A percentile compares a stretch with the other conserved stretches of the same genome.
Conservation (phyloP, 2,797 vertebrate genomes). For the Lutjanus argentimaculatus region DNA sequence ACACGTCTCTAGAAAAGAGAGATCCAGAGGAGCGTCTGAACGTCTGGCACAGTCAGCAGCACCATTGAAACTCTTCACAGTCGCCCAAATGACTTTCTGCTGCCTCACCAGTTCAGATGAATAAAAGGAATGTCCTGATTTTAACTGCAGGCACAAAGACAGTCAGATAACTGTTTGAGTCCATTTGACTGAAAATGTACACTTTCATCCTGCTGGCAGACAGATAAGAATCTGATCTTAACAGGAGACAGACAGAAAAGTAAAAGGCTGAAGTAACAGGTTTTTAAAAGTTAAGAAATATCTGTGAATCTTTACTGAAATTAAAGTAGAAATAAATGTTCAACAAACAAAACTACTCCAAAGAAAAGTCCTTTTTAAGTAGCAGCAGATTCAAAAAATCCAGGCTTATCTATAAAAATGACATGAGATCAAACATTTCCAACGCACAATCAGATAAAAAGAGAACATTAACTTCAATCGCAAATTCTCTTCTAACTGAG, state of each 20-base stretch:
- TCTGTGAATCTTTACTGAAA: not conserved
- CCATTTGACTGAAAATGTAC: constrained; percentile 1
- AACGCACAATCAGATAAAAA: constrained; percentile 15
- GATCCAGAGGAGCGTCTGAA: not conserved
- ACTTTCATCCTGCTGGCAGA: constrained; percentile 16
- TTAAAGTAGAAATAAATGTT: not conserved
- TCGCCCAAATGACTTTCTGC: constrained; percentile 20
- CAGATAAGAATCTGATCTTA: constrained; percentile 21
- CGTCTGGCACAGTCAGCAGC: not conserved
- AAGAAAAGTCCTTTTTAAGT: not conserved
- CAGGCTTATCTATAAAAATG: constrained; percentile 17
- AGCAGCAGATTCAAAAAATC: not conserved
- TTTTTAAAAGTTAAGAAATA: not conserved
- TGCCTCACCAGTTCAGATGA: constrained; percentile 20
- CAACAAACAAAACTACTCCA: not conserved
- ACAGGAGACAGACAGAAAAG: not conserved
- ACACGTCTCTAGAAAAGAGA: not conserved
- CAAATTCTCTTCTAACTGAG: not conserved
- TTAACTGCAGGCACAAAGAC: constrained; percentile 26
- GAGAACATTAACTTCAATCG: not conserved
- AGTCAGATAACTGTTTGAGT: constrained; percentile 20
- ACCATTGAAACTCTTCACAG: constrained; percentile 6
- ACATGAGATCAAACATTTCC: not conserved
- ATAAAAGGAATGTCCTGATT: constrained; percentile 10
- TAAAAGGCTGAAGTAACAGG: not conserved